Evolutionary conservation across 2,888 invertebrate species (phyloP).

Genomic region (Pandemis heparana): DNA sequence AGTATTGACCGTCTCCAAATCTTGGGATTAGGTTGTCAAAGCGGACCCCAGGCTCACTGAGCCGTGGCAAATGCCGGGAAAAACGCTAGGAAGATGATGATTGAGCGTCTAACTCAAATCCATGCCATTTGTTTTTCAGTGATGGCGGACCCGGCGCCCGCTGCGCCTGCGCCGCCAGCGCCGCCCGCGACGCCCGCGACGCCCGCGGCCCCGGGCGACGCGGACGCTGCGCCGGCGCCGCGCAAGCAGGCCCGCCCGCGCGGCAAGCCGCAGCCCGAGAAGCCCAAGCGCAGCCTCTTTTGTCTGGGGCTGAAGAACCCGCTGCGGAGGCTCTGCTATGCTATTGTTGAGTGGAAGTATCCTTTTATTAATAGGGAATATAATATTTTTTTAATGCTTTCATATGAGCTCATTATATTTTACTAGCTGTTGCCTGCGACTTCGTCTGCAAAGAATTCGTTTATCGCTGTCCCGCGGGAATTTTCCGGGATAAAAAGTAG

Average conservation of each 20-base stretch:
- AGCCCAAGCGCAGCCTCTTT: conserved; percentile 96
- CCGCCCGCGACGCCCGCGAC: conserved; percentile 66
- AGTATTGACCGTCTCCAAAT: no score
- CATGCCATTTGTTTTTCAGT: conserved; percentile 54
- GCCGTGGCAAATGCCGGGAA: no score
- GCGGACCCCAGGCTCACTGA: no score
- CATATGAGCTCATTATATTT: no score
- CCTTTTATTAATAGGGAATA: conserved; percentile 87
- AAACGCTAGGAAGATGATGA: no score
- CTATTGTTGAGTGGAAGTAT: conserved; percentile 99
- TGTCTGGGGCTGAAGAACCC: conserved; percentile 98
- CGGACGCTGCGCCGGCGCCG: conserved; percentile 78
- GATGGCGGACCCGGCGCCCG: conserved; percentile 72
- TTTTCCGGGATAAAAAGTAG: no score
- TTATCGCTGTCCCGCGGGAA: no score
- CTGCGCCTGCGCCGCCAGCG: conserved; percentile 55
- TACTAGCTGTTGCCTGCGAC: no score
- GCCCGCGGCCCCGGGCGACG: conserved; percentile 59
- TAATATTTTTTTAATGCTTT: background rate
- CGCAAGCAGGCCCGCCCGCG: conserved; percentile 87
- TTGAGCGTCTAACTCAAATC: no score
- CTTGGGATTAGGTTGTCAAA: no score
- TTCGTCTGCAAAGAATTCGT: no score
- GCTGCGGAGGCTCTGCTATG: conserved; percentile 97
- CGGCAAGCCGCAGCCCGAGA: conserved; percentile 94